Evolutionary conservation across 2,888 invertebrate species (phyloP), one percentile per base, ranked within the genome.

Genomic region (Taenaris catops): DNA sequence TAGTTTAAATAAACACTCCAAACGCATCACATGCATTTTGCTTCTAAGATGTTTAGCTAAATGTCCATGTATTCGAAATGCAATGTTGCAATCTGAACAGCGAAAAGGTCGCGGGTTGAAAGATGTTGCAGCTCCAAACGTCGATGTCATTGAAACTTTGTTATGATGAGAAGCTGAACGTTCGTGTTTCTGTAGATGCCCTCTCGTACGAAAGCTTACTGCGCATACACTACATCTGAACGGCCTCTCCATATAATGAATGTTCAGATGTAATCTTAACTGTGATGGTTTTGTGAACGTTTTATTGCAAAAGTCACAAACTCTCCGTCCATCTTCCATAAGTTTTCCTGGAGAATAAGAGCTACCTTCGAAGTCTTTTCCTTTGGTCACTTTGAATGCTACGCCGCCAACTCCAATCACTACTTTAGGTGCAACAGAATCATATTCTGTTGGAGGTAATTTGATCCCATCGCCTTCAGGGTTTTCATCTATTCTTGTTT

Each of bases 21-120:
- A 87, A 57, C 95, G 93, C 92, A 96, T 96, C 21, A 98, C 96
- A 66, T 98, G 98, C 90, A 96, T 95, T 87, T 97, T 97, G 46
- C 97, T 97, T 36, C 98, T 91, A 42, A 99, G 88, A 88, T 99
- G 99, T 75, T 98, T 98, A 0, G 98, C 97, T 57, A 99, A 86
- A 75, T 98, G 98, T 0, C 98, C 99, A 62, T 97, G 98, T 60
- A 98, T 98, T 53, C 96, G 90, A 71, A 99, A 99, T 4, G 97
- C 98, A 51, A 97, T 95, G 65, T 95, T 96, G 71, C 99, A 99
- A 65, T 98, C 97, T 8, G 92, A 92, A 81, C 99, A 99, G 61
- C 97, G 95, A 72, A 98, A 99, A 8, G 98, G 98, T 29, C 98
- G 90, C 1, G 98, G 98, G 79, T 98, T 98, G 47, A 93, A 93